These are phyloP conservation scores for Agapornis roseicollis DNA, from an alignment of 2,113 vertebrate genomes.

Conservation along the genomic window DNA sequence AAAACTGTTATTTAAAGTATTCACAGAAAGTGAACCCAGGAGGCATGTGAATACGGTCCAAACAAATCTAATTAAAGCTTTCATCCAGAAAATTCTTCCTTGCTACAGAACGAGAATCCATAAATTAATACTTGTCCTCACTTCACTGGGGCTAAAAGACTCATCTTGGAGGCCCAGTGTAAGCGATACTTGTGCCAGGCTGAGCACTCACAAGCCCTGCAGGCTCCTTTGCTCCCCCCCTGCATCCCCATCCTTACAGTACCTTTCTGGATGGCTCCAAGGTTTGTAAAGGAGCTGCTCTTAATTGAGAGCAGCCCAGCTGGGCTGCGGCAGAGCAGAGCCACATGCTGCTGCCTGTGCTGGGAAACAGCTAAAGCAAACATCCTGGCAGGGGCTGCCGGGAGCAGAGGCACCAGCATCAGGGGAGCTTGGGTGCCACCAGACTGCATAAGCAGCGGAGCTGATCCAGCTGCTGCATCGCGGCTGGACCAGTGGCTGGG, in stretches of 20 bases:
- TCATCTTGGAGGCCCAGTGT: not conserved
- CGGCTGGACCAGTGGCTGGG: not conserved
- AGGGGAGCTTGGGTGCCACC: not conserved
- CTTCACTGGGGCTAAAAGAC: constrained; percentile 18
- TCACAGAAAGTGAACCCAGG: constrained; percentile 53
- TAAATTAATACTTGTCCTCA: constrained; percentile 42
- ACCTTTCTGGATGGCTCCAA: not conserved
- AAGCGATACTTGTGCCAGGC: not conserved
- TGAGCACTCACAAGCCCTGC: not conserved
- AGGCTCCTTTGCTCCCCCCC: not conserved
- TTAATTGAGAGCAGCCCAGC: not conserved
- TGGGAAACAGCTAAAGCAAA: not conserved
- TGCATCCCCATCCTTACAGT: not conserved
- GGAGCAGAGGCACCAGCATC: not conserved
- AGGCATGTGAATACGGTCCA: constrained; percentile 50
- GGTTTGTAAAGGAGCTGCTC: not conserved
- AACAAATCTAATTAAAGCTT: constrained; percentile 67
- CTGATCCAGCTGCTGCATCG: not conserved
- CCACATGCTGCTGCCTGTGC: not conserved
- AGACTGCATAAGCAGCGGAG: not conserved
- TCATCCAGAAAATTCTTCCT: constrained; percentile 67
- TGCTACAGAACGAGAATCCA: constrained; percentile 31
- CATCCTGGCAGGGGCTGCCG: not conserved
- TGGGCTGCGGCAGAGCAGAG: not conserved
- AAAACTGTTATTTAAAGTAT: constrained; percentile 49